Evolutionary conservation across 1,140 invertebrate genomes (phyloP).

Genomic region (Penaeus vannamei): DNA sequence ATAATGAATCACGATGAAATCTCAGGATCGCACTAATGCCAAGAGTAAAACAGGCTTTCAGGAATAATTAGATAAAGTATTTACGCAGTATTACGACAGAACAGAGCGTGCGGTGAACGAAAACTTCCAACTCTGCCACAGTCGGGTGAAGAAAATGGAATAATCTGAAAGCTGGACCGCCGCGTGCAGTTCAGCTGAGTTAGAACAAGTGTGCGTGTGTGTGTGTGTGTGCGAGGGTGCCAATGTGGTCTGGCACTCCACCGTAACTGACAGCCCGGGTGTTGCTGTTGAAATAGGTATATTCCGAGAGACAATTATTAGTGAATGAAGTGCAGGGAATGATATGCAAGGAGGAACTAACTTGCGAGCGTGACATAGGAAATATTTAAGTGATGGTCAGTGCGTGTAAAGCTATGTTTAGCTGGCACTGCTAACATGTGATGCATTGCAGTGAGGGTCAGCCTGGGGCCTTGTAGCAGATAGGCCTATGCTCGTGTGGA

Average conservation of each 20-base stretch:
- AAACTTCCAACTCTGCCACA: background rate
- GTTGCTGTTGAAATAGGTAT: background rate
- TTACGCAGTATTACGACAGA: background rate
- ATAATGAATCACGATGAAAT: background rate
- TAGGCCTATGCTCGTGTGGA: background rate
- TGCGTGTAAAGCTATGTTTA: background rate
- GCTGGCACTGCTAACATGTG: background rate
- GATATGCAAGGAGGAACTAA: background rate
- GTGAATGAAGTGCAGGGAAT: background rate
- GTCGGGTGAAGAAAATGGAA: constrained; percentile 4
- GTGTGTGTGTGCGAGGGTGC: constrained; percentile 23
- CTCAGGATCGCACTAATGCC: background rate
- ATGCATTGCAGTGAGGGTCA: constrained; percentile 7
- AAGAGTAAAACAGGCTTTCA: background rate
- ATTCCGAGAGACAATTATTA: background rate
- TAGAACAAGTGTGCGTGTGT: constrained; percentile 17
- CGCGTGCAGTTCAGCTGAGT: constrained; percentile 34
- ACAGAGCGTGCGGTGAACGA: background rate
- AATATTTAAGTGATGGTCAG: background rate
- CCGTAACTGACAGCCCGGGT: constrained; percentile 24
- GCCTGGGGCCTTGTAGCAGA: background rate
- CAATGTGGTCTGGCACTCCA: constrained; percentile 20
- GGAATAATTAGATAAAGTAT: background rate
- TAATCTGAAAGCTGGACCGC: background rate
- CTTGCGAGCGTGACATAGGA: background rate